Percentiles rank a stretch among this genome's conserved stretches.
Conservation (phyloP, 2,113 vertebrate genomes). For the Nothocercus julius region DNA sequence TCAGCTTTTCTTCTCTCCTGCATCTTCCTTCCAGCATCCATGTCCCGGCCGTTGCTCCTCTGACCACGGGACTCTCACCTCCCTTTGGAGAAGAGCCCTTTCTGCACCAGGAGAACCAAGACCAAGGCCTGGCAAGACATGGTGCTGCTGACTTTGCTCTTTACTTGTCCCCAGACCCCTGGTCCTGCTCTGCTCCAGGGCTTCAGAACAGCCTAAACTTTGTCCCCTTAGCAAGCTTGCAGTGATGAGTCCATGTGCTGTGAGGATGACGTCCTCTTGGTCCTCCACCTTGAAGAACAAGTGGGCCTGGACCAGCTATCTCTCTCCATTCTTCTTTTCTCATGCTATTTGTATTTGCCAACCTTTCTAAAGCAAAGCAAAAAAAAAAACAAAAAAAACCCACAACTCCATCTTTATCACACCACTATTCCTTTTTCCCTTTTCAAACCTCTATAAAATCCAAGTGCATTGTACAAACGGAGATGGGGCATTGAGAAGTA, state of each 20-base stretch:
- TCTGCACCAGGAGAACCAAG: not conserved
- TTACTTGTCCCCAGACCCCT: not conserved
- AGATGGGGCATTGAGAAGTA: not conserved
- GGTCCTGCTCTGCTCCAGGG: rapidly evolving
- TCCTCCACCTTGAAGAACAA: not conserved
- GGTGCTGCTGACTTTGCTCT: rapidly evolving
- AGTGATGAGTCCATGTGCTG: not conserved
- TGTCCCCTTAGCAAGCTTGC: not conserved
- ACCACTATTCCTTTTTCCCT: not conserved
- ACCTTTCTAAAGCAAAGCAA: not conserved
- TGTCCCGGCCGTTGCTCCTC: rapidly evolving
- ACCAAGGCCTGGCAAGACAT: not conserved
- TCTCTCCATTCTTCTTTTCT: not conserved
- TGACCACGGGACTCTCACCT: not conserved
- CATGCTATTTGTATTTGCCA: not conserved
- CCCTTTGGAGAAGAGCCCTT: rapidly evolving
- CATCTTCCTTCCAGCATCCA: not conserved
- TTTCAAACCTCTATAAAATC: not conserved
- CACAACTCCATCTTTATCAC: not conserved
- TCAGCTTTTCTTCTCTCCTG: not conserved
- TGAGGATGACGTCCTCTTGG: not conserved
- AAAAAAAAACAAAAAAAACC: too few relatives aligned
- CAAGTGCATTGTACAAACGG: not conserved
- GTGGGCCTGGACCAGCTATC: not conserved
- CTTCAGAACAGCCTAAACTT: rapidly evolving